Evolutionary conservation across 1,140 invertebrate species (phyloP), one percentile per base, ranked within the genome.

Genomic region (Saccostrea glomerata): DNA sequence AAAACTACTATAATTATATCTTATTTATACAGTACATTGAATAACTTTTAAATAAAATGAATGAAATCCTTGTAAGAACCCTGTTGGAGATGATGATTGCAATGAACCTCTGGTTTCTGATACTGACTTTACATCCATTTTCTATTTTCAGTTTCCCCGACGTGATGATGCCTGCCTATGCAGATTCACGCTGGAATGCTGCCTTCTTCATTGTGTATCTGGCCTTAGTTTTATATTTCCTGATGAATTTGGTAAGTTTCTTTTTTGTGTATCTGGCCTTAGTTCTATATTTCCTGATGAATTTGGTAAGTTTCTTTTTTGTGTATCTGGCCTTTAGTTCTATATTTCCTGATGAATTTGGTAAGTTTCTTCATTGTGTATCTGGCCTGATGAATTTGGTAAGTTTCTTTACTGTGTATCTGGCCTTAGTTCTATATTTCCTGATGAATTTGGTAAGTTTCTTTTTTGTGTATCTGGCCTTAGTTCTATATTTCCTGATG

Each of bases 131-230:
- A 47, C 6, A 12, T 85, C 5, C 9, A 58, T 82, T 63, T n/a
- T 20, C 58, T 66, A 83, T 84, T 95, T 91, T 55, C 94, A 98
- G 97, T 95, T 98, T 97, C 95, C 98, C 98, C 30, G 98, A 98
- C 95, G 97, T 98, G 12, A 98, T 98, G 98, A 98, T 98, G 98
- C 97, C 97, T 15, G 97, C 98, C 0, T 98, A 98, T 95, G 96
- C 97, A 3, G 96, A 96, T 92, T 97, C 96, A 23, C 97, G 97
- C 93, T 98, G 97, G 96, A 97, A 97, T 92, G 97, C 97, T n/a
- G 94, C 98, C 70, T 98, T 98, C 94, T 98, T 98, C 94, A 97
- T 98, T 85, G 96, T 97, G 0, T 98, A 98, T 94, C 96, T 98
- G 40, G 97, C 97, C 85, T 97, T 97, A 25, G 97, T 97, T 91